Conservation (phyloP, 2,797 vertebrate genomes). For the Acrocephalus scirpaceus region DNA sequence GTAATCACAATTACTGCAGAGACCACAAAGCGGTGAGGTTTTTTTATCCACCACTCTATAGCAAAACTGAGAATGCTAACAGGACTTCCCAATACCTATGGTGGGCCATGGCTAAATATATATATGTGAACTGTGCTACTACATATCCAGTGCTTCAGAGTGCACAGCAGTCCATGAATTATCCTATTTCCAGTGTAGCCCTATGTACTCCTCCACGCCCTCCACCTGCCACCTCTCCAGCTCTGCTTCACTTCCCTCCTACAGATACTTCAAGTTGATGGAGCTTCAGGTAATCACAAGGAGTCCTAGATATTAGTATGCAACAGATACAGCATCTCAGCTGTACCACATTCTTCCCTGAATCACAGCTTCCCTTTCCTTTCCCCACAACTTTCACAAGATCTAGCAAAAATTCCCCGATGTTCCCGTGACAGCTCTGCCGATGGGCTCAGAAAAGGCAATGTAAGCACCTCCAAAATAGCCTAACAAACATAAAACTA, state of each 20-base stretch:
- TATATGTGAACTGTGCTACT: not conserved
- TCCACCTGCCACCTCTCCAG: not conserved
- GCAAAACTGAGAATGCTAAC: not conserved
- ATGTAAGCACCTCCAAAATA: not conserved
- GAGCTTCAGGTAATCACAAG: not conserved
- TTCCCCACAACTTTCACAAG: not conserved
- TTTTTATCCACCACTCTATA: not conserved
- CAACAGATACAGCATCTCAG: not conserved
- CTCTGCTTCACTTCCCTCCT: not conserved
- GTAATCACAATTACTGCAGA: not conserved
- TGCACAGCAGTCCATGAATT: not conserved
- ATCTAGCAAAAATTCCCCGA: not conserved
- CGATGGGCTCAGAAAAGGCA: not conserved
- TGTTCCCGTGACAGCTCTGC: not conserved
- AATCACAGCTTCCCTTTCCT: not conserved
- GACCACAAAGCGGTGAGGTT: not conserved
- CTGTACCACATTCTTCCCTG: not conserved
- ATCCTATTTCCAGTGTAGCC: not conserved
- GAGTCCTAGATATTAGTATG: not conserved
- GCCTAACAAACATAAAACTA: not conserved
- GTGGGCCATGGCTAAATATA: not conserved
- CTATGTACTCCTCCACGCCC: not conserved
- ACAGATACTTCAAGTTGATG: not conserved
- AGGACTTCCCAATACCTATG: not conserved
- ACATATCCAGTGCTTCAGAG: not conserved